Evolutionary conservation across 2,888 invertebrate genomes (phyloP).

Genomic region (Ctenicera cuprea): DNA sequence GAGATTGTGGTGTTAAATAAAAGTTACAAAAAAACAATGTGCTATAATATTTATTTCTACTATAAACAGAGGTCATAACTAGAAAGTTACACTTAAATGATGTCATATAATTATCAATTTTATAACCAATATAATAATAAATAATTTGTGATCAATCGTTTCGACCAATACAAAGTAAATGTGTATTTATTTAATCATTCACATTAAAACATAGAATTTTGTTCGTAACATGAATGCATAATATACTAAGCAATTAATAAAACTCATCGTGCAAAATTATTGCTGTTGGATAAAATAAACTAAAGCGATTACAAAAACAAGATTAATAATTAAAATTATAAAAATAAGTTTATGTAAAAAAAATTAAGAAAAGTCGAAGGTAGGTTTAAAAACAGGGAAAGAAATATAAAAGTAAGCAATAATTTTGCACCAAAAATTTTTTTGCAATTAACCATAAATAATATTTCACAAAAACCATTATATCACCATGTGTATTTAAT

Average conservation of each 20-base stretch:
- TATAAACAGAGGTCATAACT: slow-evolving; percentile 48
- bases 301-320: not conserved
- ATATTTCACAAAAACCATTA: slow-evolving; percentile 50
- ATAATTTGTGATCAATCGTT: slow-evolving; percentile 28
- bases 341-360: slow-evolving; percentile 22
- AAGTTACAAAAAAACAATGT: slow-evolving; percentile 39
- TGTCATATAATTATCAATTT: slow-evolving; percentile 38
- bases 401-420: slow-evolving; percentile 33
- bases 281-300: slow-evolving; percentile 11
- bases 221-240: not conserved
- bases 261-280: slow-evolving; percentile 34
- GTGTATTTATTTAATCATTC: slow-evolving; percentile 26
- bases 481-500: slow-evolving; percentile 48
- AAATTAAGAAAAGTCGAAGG: not conserved
- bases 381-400: not conserved
- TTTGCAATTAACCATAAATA: slow-evolving; percentile 30
- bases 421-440: slow-evolving; percentile 40
- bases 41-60: slow-evolving; percentile 49
- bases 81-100: slow-evolving; percentile 47
- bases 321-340: slow-evolving; percentile 15
- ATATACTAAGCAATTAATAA: slow-evolving; percentile 31
- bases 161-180: slow-evolving; percentile 15
- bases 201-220: slow-evolving; percentile 16
- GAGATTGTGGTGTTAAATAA: too few relatives aligned
- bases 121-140: slow-evolving; percentile 36